Conservation (phyloP, 2,113 vertebrate species). For the Chloropsis cyanopogon region DNA sequence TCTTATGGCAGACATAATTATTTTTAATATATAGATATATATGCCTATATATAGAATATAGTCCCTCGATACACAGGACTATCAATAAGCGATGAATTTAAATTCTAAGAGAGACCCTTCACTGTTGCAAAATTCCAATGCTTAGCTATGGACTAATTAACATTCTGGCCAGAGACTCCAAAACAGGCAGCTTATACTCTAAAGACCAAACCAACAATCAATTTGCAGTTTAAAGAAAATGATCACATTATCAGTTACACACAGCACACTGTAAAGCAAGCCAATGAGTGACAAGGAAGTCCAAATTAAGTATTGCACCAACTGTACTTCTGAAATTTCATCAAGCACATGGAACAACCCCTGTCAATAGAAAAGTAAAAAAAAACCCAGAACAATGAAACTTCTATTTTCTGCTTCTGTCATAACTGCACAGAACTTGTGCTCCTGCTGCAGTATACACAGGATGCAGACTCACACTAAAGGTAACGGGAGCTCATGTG, state of each 20-base stretch:
- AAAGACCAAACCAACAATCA: background rate
- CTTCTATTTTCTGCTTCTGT: background rate
- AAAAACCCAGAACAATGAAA: background rate
- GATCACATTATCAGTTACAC: background rate
- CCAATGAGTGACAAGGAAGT: background rate
- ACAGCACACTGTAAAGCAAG: background rate
- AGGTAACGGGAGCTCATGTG: background rate
- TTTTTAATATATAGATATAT: background rate
- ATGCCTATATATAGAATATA: background rate
- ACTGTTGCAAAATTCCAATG: background rate
- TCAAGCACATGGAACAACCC: background rate
- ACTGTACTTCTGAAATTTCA: background rate
- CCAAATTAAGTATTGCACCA: background rate
- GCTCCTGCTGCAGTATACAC: background rate
- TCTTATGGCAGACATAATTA: background rate
- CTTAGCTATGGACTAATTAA: background rate
- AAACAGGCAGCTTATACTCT: background rate
- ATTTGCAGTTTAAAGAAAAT: background rate
- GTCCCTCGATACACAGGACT: background rate
- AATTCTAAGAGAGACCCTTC: background rate
- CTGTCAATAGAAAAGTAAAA: background rate
- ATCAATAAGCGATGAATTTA: background rate
- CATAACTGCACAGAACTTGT: background rate
- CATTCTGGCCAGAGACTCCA: background rate
- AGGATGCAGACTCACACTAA: background rate